phyloP scores from a whole-genome alignment of 2,888 invertebrate genomes.

The Amaurobius ferox region DNA sequence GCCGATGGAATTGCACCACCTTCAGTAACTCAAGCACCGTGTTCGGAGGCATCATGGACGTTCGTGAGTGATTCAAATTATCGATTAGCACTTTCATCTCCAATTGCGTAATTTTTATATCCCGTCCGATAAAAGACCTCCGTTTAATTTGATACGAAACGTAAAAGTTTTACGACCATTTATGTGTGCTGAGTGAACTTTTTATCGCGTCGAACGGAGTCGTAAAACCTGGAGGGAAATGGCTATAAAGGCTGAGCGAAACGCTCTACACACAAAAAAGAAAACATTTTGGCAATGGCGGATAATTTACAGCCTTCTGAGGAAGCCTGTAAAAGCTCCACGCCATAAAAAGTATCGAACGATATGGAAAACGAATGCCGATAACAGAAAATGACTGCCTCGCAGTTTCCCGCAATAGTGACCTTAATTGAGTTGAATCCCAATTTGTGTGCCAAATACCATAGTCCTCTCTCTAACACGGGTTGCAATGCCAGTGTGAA shows the following conservation, averaged over 20 bases:
- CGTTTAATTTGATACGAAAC: constrained; percentile 64
- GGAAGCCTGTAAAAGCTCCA: constrained; percentile 57
- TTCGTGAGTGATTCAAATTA: constrained; percentile 83
- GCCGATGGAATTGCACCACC: constrained; percentile 79
- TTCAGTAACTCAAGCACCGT: constrained; percentile 84
- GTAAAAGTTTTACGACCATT: constrained; percentile 67
- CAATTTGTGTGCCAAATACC: neutral
- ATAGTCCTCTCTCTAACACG: neutral
- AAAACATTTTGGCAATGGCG: constrained; percentile 69
- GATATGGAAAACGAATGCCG: constrained; percentile 58
- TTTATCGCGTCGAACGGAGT: constrained; percentile 66
- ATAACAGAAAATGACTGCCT: constrained; percentile 59
- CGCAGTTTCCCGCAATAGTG: constrained; percentile 45
- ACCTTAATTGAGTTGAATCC: constrained; percentile 58
- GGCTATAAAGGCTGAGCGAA: constrained; percentile 65
- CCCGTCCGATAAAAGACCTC: constrained; percentile 57
- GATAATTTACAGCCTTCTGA: constrained; percentile 68
- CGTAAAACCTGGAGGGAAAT: constrained; percentile 66
- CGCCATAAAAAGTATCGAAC: constrained; percentile 69
- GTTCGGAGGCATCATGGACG: constrained; percentile 89
- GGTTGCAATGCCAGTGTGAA: no score
- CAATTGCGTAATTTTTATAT: constrained; percentile 69
- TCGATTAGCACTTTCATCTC: constrained; percentile 65
- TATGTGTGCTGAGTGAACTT: constrained; percentile 58
- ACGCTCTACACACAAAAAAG: constrained; percentile 66